Evolutionary conservation across 2,797 vertebrate species (phyloP).

Genomic region (Leptatherina wallacei): DNA sequence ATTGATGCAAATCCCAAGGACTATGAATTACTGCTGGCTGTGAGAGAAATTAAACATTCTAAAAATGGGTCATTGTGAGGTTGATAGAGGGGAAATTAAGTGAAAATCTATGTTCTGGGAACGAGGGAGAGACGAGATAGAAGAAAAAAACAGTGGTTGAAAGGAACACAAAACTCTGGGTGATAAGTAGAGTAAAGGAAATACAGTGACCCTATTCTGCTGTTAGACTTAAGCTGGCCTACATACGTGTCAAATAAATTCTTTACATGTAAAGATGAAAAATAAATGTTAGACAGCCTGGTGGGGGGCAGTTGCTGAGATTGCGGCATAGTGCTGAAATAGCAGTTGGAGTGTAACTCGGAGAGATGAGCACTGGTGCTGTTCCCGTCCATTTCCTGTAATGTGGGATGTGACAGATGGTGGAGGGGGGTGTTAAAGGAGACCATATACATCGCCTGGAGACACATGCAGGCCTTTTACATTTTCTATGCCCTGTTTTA

Average conservation of each 20-base stretch:
- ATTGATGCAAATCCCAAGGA: slow-evolving; percentile 71
- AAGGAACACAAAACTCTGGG: slow-evolving; percentile 13
- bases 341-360: slow-evolving; percentile 43
- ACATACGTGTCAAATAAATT: slow-evolving; percentile 36
- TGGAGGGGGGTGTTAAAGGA: slow-evolving; percentile 66
- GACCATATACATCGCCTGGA: slow-evolving; percentile 68
- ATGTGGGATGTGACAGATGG: slow-evolving; percentile 77
- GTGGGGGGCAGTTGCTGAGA: slow-evolving; percentile 18
- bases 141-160: neutral
- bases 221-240: slow-evolving; percentile 29
- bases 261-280: slow-evolving; percentile 48
- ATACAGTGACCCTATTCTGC: slow-evolving; percentile 35
- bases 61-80: slow-evolving; percentile 48
- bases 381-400: slow-evolving; percentile 39
- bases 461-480: slow-evolving; percentile 54
- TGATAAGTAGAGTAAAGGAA: slow-evolving; percentile 12
- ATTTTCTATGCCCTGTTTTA: slow-evolving; percentile 42
- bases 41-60: slow-evolving; percentile 55
- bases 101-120: slow-evolving; percentile 51
- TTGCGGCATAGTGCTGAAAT: slow-evolving; percentile 43
- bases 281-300: slow-evolving; percentile 42
- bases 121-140: slow-evolving; percentile 18
- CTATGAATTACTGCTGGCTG: slow-evolving; percentile 53
- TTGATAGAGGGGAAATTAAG: slow-evolving; percentile 52
- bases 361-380: slow-evolving; percentile 47